These are phyloP conservation scores for Ranitomeya imitator DNA, from an alignment of 2,113 vertebrate species.

Conservation along the genomic window DNA sequence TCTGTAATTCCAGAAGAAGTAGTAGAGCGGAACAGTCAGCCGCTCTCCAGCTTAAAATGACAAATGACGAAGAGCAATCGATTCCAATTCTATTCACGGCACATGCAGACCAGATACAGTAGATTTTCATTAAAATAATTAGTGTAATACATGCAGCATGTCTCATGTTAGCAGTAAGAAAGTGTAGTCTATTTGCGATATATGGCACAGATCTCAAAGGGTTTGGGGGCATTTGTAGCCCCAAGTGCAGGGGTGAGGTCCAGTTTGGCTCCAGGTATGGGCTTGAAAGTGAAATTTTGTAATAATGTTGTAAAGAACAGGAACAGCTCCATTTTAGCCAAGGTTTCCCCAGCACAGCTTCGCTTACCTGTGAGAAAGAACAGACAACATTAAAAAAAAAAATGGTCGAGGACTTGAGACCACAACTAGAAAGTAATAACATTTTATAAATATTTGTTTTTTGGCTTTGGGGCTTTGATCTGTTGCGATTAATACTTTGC, in stretches of 20 bases:
- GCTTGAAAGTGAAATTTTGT: background rate
- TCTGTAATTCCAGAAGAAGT: too few species aligned
- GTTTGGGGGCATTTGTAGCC: background rate
- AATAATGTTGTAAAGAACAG: background rate
- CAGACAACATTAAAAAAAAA: background rate
- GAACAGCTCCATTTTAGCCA: background rate
- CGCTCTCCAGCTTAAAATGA: too few species aligned
- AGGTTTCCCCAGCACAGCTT: background rate
- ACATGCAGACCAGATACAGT: too few species aligned
- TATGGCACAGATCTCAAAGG: slow-evolving; percentile 2
- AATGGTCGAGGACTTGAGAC: background rate
- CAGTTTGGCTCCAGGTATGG: background rate
- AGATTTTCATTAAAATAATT: too few species aligned
- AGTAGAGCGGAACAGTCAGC: too few species aligned
- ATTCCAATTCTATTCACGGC: too few species aligned
- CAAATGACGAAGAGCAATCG: too few species aligned
- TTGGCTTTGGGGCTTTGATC: background rate
- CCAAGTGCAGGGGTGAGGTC: background rate
- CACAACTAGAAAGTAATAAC: background rate
- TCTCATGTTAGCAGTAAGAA: background rate
- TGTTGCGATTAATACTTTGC: background rate
- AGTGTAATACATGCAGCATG: background rate
- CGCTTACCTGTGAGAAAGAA: background rate
- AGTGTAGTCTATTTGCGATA: background rate
- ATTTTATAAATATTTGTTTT: background rate